A percentile compares a stretch with the other conserved stretches of the same genome.
These are phyloP conservation scores for Phataginus tricuspis DNA, from an alignment of 2,797 vertebrate species.

Conservation along the genomic window DNA sequence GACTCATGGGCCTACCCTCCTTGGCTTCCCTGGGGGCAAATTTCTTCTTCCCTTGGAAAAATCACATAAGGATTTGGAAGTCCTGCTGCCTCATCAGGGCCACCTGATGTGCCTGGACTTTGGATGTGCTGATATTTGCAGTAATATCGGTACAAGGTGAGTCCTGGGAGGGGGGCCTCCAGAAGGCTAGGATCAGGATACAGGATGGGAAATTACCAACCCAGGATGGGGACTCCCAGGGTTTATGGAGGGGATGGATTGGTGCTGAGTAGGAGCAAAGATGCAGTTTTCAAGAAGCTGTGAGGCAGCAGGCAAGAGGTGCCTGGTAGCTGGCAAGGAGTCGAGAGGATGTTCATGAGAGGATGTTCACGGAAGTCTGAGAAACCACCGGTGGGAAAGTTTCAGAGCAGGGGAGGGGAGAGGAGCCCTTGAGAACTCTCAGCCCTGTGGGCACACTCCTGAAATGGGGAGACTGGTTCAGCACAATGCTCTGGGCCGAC, in stretches of 20 bases:
- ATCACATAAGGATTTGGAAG: not conserved
- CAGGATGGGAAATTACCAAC: not conserved
- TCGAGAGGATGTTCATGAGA: accelerated
- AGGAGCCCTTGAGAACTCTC: not conserved
- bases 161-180: not conserved
- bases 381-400: not conserved
- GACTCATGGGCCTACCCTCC: not conserved
- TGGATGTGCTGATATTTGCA: not conserved
- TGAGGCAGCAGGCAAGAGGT: not conserved
- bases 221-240: not conserved
- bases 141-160: no score
- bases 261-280: not conserved
- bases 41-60: conserved; percentile 39
- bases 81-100: not conserved
- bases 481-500: not conserved
- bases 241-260: not conserved
- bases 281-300: not conserved
- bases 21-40: not conserved
- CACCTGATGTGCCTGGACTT: not conserved
- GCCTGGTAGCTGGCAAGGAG: not conserved
- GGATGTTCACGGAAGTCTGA: accelerated
- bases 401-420: not conserved
- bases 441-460: not conserved
- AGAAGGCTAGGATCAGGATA: not conserved
- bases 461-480: not conserved